A percentile compares a stretch with the other conserved stretches of the same genome.
Evolutionary conservation across 35 echinoderm and acorn worm genomes (phyloP).

Genomic region (Heliocidaris erythrogramma): DNA sequence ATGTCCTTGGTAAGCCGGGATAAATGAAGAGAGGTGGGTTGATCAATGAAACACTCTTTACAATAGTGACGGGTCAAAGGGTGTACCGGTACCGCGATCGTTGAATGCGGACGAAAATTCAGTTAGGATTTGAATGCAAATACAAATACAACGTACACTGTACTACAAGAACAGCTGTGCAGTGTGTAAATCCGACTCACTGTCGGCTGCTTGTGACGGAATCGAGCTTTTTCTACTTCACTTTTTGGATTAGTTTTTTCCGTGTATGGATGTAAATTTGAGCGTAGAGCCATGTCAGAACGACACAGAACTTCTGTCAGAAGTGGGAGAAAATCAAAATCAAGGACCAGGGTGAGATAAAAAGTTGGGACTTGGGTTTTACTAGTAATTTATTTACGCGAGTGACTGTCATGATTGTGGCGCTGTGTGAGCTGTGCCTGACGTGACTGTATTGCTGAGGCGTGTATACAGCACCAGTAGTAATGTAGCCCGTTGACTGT

Average conservation of each 20-base stretch:
- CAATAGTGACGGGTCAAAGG: slow-evolving; percentile 5
- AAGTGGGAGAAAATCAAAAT: slow-evolving; percentile 13
- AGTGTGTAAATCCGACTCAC: neutral
- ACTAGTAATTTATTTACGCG: too few species aligned
- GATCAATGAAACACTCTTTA: neutral
- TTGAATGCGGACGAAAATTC: slow-evolving; percentile 8
- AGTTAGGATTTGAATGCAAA: slow-evolving; percentile 45
- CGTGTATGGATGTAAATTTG: neutral
- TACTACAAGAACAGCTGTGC: neutral
- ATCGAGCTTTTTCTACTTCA: neutral
- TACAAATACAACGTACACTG: too few species aligned
- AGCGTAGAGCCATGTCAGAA: neutral
- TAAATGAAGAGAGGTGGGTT: neutral
- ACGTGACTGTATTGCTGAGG: too few species aligned
- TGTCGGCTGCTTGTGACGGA: slow-evolving; percentile 28
- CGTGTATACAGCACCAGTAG: too few species aligned
- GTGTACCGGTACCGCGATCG: neutral
- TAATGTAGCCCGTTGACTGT: too few species aligned
- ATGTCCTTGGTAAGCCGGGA: neutral
- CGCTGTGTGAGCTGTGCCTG: too few species aligned
- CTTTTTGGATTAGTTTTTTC: neutral
- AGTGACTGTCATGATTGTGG: too few species aligned
- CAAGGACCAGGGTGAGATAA: slow-evolving; percentile 20
- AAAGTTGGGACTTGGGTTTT: neutral
- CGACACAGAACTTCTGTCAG: neutral